These are phyloP conservation scores for Maniola hyperantus DNA, from an alignment of 2,888 invertebrate species.

Conservation along the genomic window DNA sequence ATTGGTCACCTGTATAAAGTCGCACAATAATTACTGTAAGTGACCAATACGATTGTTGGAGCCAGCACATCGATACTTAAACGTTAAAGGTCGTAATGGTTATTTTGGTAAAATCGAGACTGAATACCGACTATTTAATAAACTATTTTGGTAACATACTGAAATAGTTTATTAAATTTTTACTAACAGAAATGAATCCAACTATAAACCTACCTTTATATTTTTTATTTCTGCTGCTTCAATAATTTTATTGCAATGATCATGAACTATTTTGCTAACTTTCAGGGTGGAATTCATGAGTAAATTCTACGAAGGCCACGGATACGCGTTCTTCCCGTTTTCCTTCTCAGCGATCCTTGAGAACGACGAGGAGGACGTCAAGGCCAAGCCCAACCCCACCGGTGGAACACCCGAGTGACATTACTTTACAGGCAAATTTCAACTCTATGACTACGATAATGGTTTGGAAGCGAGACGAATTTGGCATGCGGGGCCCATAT, in stretches of 20 bases:
- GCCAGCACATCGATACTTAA: too few species aligned
- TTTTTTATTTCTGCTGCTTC: not conserved
- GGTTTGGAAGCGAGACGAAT: slow-evolving; percentile 34
- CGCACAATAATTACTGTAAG: too few species aligned
- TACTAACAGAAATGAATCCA: not conserved
- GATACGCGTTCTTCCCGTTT: slow-evolving; percentile 89
- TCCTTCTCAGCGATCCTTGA: slow-evolving; percentile 85
- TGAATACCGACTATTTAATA: too few species aligned
- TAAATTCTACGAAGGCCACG: slow-evolving; percentile 92
- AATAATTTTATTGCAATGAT: too few species aligned
- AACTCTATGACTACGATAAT: slow-evolving; percentile 31
- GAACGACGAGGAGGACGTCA: slow-evolving; percentile 69
- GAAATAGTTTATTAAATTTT: not conserved
- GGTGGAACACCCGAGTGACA: slow-evolving; percentile 64
- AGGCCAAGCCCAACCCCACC: slow-evolving; percentile 55
- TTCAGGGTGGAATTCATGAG: slow-evolving; percentile 98
- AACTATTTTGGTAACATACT: too few species aligned
- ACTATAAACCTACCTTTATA: too few species aligned
- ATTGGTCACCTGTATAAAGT: too few species aligned
- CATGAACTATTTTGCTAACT: slow-evolving; percentile 48
- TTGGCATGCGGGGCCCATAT: slow-evolving; percentile 37
- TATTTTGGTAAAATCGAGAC: too few species aligned
- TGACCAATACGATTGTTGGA: too few species aligned
- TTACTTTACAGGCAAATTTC: slow-evolving; percentile 21
- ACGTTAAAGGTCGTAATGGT: too few species aligned